Percentiles rank a stretch among this genome's conserved stretches.
Evolutionary conservation across 2,797 vertebrate genomes (phyloP).

Genomic region (Acanthurus tractus): DNA sequence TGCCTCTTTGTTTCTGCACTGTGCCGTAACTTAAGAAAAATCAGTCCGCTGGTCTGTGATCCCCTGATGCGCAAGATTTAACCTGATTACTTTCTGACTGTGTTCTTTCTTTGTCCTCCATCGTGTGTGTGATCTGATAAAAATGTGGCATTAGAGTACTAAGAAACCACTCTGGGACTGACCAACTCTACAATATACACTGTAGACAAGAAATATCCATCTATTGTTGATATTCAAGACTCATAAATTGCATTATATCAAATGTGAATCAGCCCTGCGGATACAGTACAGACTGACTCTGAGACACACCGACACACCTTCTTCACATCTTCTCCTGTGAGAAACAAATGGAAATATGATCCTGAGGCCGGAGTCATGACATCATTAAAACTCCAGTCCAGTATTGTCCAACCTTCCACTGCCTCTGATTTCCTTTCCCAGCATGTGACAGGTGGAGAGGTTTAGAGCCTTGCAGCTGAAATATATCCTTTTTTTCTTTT

Average conservation of each 20-base stretch:
- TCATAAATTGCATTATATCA: not conserved
- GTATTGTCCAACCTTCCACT: constrained; percentile 31
- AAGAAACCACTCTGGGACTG: not conserved
- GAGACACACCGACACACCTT: constrained; percentile 17
- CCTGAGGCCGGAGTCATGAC: constrained; percentile 25
- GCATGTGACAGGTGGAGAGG: constrained; percentile 53
- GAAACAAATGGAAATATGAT: constrained; percentile 34
- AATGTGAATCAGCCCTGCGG: not conserved
- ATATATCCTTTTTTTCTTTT: constrained; percentile 40
- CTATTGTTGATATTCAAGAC: not conserved
- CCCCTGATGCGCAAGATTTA: too few relatives aligned
- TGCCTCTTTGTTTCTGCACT: too few relatives aligned
- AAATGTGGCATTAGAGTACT: not conserved
- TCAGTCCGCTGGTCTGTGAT: too few relatives aligned
- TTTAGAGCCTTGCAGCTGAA: constrained; percentile 41
- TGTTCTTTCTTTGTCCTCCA: too few relatives aligned
- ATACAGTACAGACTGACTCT: not conserved
- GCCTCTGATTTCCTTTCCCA: constrained; percentile 44
- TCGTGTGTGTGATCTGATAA: not conserved
- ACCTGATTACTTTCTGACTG: too few relatives aligned
- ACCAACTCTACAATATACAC: not conserved
- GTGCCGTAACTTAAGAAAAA: too few relatives aligned
- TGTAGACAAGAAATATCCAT: not conserved
- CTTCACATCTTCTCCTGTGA: constrained; percentile 2
- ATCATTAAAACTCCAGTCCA: constrained; percentile 21